Conservation (phyloP, 2,797 vertebrate species). For the Champsocephalus gunnari region DNA sequence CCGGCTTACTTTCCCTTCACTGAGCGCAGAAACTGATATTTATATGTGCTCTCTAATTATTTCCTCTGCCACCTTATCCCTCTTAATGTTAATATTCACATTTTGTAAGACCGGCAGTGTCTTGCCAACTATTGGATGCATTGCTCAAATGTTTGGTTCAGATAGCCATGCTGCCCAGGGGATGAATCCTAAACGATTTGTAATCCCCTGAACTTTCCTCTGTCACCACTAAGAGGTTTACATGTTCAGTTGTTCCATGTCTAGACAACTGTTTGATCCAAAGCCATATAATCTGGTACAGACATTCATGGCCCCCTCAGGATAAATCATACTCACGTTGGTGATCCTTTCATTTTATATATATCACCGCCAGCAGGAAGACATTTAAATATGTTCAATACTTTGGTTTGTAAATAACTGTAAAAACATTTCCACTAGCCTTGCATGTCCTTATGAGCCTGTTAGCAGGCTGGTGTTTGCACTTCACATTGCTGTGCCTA, state of each 20-base stretch:
- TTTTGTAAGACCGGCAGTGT: background rate
- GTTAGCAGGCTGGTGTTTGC: too few relatives aligned
- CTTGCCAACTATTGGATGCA: background rate
- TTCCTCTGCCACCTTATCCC: background rate
- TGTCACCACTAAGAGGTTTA: background rate
- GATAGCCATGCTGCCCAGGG: background rate
- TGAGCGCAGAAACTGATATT: background rate
- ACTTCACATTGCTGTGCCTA: too few relatives aligned
- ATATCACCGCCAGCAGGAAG: too few relatives aligned
- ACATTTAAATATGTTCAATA: too few relatives aligned
- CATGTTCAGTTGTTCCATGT: background rate
- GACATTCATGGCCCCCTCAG: background rate
- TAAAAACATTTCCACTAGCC: too few relatives aligned
- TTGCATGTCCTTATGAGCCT: too few relatives aligned
- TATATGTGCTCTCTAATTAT: background rate
- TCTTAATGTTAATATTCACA: background rate
- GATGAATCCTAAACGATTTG: background rate
- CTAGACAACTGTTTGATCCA: background rate
- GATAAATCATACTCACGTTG: background rate
- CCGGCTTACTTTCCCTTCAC: background rate
- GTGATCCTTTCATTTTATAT: too few relatives aligned
- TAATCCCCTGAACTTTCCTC: background rate
- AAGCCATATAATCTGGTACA: background rate
- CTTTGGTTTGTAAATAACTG: too few relatives aligned
- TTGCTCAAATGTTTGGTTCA: background rate